These are phyloP conservation scores for Pimpla rufipes DNA, from an alignment of 2,888 invertebrate species.

Conservation along the genomic window DNA sequence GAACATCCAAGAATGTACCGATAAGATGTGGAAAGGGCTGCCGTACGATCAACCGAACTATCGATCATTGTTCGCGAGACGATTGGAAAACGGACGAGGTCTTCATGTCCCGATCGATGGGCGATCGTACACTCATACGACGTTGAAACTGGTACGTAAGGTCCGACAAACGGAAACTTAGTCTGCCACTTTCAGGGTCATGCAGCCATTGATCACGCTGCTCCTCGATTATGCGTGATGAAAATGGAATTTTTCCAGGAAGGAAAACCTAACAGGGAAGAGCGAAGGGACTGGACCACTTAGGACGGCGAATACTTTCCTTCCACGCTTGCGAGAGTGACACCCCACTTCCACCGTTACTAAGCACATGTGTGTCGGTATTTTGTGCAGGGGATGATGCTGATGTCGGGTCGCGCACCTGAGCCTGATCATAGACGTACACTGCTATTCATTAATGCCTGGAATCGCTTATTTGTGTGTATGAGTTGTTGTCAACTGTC, in stretches of 20 bases:
- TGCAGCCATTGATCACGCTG: not conserved
- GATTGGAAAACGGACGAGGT: not conserved
- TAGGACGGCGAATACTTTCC: slow-evolving; percentile 26
- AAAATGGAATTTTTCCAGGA: not conserved
- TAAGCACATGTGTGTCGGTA: not conserved
- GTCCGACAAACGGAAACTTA: not conserved
- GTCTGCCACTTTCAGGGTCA: not conserved
- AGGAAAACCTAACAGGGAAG: not conserved
- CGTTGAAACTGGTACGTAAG: not conserved
- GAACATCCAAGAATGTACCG: not conserved
- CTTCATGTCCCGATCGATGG: not conserved
- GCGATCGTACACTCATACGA: not conserved
- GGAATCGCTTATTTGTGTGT: too few species aligned
- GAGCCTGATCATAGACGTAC: not conserved
- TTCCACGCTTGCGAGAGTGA: slow-evolving; percentile 21
- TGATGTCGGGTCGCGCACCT: slow-evolving; percentile 11
- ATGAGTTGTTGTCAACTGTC: too few species aligned
- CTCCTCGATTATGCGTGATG: not conserved
- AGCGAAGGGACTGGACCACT: not conserved
- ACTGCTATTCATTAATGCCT: too few species aligned
- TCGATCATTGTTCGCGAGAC: not conserved
- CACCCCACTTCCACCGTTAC: slow-evolving; percentile 9
- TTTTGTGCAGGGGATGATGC: not conserved
- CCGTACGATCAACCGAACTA: not conserved
- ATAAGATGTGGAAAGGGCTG: slow-evolving; percentile 3